Base-by-base conservation (phyloP, 2,797 vertebrate genomes). In the Myiothlypis chrysogaster region DNA sequence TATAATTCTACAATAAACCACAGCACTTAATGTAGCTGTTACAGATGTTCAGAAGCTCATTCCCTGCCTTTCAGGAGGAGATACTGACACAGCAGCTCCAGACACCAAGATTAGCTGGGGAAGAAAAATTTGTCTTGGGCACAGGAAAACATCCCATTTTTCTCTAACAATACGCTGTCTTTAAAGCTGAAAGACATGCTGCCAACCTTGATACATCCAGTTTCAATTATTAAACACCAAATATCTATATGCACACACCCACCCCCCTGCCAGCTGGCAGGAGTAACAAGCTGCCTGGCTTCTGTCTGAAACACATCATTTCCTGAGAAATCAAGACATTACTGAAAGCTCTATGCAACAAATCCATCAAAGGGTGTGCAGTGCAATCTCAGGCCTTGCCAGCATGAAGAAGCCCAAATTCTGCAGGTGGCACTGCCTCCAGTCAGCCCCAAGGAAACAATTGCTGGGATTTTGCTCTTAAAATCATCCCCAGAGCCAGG, bases 1-100 rank as follows among this genome's bases (percentile, higher is more conserved):
- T 90, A 72, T 92, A 96, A 95, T 84, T 94, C 64, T 47, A 30
- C 76, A 95, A 90, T 86, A 97, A 96, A 94, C 88, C 84, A 95
- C 12, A 17, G 24, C 80, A 94, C 89, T 93, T 94, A 89, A 93
- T 57, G 92, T 88, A 90, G 92, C 92, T 95, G 83, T 50, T 96
- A 76, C 66, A 96, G 83, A 96, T 92, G 83, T 96, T 95, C 80
- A 59, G 65, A 87, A 93, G 82, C 96, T 94, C 72, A 69, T 70
- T 88, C 90, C 66, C 57, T 91, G 87, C 72, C 55, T 95, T 96
- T 83, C 64, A 94, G 60, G 80, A 81, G 49, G 69, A 87, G 92
- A 57, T 70, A 80, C 1, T 63, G 69, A 93, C 80, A 92, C 77
- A 89, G 82, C 94, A 96, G 93, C 88, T 97, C 91, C 65, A 94